Evolutionary conservation across 2,888 invertebrate species (phyloP).

Genomic region (Epinotia demarniana): DNA sequence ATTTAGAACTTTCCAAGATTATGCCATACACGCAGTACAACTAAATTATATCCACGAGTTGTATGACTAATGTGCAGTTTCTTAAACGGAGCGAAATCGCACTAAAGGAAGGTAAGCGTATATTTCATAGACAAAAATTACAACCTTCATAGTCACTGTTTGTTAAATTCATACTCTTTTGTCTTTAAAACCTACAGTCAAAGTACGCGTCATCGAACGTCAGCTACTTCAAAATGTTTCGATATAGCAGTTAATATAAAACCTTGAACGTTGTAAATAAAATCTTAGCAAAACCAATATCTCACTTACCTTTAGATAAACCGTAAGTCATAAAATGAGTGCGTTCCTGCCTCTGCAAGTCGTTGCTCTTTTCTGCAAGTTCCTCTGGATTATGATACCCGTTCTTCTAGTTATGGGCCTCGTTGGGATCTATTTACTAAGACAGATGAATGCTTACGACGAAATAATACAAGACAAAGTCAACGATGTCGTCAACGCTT

Average conservation of each 20-base stretch:
- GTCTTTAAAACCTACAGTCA: background rate
- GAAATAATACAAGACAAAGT: constrained; percentile 15
- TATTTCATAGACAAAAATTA: background rate
- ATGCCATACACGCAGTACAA: too few relatives aligned
- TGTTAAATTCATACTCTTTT: background rate
- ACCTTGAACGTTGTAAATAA: background rate
- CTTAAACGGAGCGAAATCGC: too few relatives aligned
- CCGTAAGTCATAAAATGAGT: constrained; percentile 10
- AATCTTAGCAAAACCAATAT: background rate
- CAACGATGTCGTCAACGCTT: constrained; percentile 18
- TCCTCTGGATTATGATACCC: constrained; percentile 11
- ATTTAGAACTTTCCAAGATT: too few relatives aligned
- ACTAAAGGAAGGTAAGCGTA: background rate
- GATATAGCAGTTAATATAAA: background rate
- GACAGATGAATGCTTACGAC: constrained; percentile 11
- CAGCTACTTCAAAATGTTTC: constrained; percentile 5
- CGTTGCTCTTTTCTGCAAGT: background rate
- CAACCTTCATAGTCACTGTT: background rate
- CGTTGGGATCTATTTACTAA: background rate
- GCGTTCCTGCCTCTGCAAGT: constrained; percentile 9
- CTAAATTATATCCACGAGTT: too few relatives aligned
- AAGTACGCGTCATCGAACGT: constrained; percentile 2
- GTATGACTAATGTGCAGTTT: too few relatives aligned
- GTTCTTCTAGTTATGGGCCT: background rate
- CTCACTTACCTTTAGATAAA: background rate